These are phyloP conservation scores for Montipora sp. DNA, from an alignment of 64 coral and sea anemone genomes.

Conservation along the genomic window DNA sequence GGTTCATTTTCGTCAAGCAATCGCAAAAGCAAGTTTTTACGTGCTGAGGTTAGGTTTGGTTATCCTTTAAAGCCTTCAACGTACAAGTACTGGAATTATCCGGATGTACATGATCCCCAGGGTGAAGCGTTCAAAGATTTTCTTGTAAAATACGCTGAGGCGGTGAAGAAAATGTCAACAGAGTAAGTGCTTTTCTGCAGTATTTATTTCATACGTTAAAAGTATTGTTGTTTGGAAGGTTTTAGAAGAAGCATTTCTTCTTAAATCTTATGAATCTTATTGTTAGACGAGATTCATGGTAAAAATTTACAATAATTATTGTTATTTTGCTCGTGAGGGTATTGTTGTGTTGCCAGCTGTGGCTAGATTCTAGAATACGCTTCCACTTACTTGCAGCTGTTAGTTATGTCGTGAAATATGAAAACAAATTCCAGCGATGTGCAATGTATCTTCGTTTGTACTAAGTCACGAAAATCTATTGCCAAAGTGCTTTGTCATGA, in stretches of 20 bases:
- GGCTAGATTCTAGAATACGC: too few species aligned
- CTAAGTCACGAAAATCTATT: neutral
- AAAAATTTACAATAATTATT: too few species aligned
- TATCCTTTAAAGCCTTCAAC: slow-evolving; percentile 50
- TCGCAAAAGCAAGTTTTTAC: slow-evolving; percentile 74
- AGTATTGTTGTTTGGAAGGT: neutral
- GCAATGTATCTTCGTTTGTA: too few species aligned
- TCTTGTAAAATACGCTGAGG: slow-evolving; percentile 37
- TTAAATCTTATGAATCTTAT: neutral
- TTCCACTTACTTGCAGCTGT: neutral
- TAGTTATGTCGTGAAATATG: neutral
- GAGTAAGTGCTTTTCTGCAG: slow-evolving; percentile 54
- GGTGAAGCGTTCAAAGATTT: slow-evolving; percentile 40
- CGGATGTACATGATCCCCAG: neutral
- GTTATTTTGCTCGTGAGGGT: too few species aligned
- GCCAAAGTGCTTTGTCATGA: slow-evolving; percentile 2
- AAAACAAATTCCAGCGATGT: neutral
- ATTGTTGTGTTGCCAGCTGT: too few species aligned
- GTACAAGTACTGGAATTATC: neutral
- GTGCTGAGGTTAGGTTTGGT: slow-evolving; percentile 91
- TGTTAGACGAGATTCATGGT: too few species aligned
- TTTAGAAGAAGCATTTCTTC: neutral
- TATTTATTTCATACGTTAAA: neutral
- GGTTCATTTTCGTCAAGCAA: slow-evolving; percentile 69
- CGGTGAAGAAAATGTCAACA: slow-evolving; percentile 47